Percentiles rank a stretch among this genome's conserved stretches.
Evolutionary conservation across 2,888 invertebrate species (phyloP).

Genomic region (Oegoconia quadripuncta): DNA sequence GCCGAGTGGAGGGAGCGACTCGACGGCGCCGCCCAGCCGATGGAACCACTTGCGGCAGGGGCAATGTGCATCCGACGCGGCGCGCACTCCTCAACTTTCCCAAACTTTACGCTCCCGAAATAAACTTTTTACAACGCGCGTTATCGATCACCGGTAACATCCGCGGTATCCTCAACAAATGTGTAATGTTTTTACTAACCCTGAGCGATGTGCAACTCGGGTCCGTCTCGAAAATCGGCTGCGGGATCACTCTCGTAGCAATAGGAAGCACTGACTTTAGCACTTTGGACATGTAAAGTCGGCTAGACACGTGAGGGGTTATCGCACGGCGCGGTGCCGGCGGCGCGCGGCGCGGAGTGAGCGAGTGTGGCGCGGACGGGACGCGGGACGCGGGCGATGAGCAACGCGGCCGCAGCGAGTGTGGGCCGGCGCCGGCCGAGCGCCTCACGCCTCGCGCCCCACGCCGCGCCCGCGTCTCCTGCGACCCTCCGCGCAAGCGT

Average conservation of each 20-base stretch:
- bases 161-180: slow-evolving; percentile 33
- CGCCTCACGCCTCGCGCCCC: slow-evolving; percentile 53
- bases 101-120: slow-evolving; percentile 67
- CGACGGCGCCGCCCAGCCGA: slow-evolving; percentile 67
- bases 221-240: slow-evolving; percentile 66
- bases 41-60: slow-evolving; percentile 65
- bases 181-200: slow-evolving; percentile 59
- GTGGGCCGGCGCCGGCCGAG: slow-evolving; percentile 50
- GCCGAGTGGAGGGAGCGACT: slow-evolving; percentile 64
- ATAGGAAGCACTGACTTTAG: slow-evolving; percentile 74
- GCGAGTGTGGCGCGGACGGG: slow-evolving; percentile 19
- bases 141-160: slow-evolving; percentile 47
- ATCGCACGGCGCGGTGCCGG: slow-evolving; percentile 55
- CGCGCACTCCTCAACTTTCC: slow-evolving; percentile 67
- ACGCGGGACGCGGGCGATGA: slow-evolving; percentile 36
- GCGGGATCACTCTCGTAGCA: slow-evolving; percentile 72
- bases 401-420: slow-evolving; percentile 51
- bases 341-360: slow-evolving; percentile 29
- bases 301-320: slow-evolving; percentile 56
- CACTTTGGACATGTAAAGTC: slow-evolving; percentile 75
- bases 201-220: slow-evolving; percentile 70
- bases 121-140: slow-evolving; percentile 62
- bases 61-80: slow-evolving; percentile 65
- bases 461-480: slow-evolving; percentile 49
- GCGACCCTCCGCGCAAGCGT: slow-evolving; percentile 53